phyloP scores from a whole-genome alignment of 2,113 vertebrate species.

The Siphamia tubifer region DNA sequence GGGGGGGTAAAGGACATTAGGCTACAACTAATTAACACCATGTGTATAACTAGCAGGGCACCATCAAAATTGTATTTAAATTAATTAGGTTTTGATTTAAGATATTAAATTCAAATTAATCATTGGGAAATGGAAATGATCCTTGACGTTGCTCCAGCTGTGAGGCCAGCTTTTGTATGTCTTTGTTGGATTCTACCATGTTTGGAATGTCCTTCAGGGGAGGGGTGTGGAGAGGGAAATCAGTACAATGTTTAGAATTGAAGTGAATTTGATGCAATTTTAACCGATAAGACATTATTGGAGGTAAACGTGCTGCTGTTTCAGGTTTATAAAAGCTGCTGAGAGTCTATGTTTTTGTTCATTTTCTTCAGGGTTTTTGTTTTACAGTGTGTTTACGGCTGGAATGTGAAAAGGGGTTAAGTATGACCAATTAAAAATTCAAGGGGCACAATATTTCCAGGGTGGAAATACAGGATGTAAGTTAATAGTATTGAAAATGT shows the following conservation, averaged over 20 bases:
- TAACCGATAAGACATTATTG: no score
- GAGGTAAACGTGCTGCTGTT: no score
- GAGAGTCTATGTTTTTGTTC: no score
- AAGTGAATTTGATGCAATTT: constrained; percentile 64
- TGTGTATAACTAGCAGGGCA: constrained; percentile 93
- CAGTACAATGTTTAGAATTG: constrained; percentile 86
- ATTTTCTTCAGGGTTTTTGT: no score
- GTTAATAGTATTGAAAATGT: no score
- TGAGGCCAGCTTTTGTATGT: constrained; percentile 64
- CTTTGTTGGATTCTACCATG: constrained; percentile 83
- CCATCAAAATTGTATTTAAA: constrained; percentile 95
- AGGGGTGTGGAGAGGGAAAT: constrained; percentile 78
- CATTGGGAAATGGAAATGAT: constrained; percentile 96
- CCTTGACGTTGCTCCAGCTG: constrained; percentile 91
- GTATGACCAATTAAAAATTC: no score
- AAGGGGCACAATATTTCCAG: no score
- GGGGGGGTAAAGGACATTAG: constrained; percentile 84
- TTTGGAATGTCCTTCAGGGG: constrained; percentile 78
- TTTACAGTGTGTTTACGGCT: no score
- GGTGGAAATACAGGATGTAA: no score
- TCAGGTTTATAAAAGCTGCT: no score
- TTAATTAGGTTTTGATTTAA: constrained; percentile 98
- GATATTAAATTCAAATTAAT: constrained; percentile 98
- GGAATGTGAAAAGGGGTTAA: no score
- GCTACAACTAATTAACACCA: constrained; percentile 91